Evolutionary conservation across 2,113 vertebrate genomes (phyloP).

Genomic region (Harpagus bidentatus): DNA sequence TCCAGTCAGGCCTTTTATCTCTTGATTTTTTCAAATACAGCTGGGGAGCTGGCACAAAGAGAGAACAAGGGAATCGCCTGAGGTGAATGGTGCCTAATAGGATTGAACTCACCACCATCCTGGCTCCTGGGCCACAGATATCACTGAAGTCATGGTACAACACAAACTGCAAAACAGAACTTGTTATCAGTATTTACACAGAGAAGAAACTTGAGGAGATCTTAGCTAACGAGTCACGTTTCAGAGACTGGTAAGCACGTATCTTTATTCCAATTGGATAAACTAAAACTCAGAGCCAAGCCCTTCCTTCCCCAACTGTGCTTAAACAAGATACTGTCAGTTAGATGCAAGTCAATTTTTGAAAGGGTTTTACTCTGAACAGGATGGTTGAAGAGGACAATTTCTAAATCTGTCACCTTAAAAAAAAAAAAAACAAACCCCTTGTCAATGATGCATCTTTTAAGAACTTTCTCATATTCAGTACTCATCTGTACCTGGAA

Average conservation of each 20-base stretch:
- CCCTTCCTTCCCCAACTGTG: neutral
- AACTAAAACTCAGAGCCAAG: neutral
- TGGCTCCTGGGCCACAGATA: neutral
- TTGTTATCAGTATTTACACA: neutral
- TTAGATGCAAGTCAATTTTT: neutral
- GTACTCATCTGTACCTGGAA: neutral
- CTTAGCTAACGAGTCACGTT: neutral
- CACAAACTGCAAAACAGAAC: neutral
- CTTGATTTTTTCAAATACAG: neutral
- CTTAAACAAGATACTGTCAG: neutral
- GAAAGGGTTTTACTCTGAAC: neutral
- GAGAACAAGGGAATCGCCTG: neutral
- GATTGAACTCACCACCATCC: neutral
- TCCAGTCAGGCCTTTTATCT: neutral
- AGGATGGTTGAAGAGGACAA: neutral
- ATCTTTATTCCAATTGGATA: neutral
- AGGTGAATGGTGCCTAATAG: neutral
- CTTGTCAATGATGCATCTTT: neutral
- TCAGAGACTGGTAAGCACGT: neutral
- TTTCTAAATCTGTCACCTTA: neutral
- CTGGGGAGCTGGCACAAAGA: neutral
- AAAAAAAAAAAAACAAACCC: neutral
- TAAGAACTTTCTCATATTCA: neutral
- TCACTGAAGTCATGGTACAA: neutral
- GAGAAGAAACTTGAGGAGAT: neutral